Percentiles rank a stretch among this genome's conserved stretches.
Evolutionary conservation across 2,888 invertebrate genomes (phyloP).

Genomic region (Drosophila antonietae): DNA sequence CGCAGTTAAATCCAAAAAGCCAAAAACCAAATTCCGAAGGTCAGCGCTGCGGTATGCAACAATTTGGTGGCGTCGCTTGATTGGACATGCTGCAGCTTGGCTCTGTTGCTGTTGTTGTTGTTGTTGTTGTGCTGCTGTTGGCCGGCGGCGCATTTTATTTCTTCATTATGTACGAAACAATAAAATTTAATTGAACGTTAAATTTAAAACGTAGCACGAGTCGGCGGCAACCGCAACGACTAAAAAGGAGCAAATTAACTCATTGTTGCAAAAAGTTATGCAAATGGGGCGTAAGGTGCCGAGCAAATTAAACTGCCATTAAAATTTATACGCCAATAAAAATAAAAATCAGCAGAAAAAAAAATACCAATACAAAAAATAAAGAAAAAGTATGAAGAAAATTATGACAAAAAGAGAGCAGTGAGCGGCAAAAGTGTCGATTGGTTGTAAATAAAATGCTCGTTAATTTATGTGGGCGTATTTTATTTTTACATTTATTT

Average conservation of each 20-base stretch:
- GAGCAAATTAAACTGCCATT: conserved; percentile 65
- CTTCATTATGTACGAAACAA: conserved; percentile 72
- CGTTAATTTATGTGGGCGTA: conserved; percentile 66
- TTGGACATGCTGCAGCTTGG: conserved; percentile 41
- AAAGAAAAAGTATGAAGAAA: background rate
- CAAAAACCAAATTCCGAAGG: conserved; percentile 52
- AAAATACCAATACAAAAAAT: background rate
- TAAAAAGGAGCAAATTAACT: conserved; percentile 64
- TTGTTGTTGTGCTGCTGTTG: conserved; percentile 28
- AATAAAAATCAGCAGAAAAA: conserved; percentile 31
- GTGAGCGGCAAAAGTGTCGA: conserved; percentile 58
- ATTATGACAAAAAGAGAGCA: conserved; percentile 21
- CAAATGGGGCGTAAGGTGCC: conserved; percentile 65
- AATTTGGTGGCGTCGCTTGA: conserved; percentile 45
- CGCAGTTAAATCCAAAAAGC: conserved; percentile 18
- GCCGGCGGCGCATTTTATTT: conserved; percentile 66
- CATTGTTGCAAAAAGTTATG: conserved; percentile 68
- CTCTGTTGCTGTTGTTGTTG: conserved; percentile 2
- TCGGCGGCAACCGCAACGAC: conserved; percentile 24
- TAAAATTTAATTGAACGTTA: conserved; percentile 74
- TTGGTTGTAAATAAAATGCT: conserved; percentile 61
- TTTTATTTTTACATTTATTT: conserved; percentile 27
- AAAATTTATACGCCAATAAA: conserved; percentile 62
- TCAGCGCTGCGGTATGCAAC: conserved; percentile 53
- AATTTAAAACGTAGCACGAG: conserved; percentile 73